Conservation (phyloP, 2,797 vertebrate genomes). For the Echiichthys vipera region DNA sequence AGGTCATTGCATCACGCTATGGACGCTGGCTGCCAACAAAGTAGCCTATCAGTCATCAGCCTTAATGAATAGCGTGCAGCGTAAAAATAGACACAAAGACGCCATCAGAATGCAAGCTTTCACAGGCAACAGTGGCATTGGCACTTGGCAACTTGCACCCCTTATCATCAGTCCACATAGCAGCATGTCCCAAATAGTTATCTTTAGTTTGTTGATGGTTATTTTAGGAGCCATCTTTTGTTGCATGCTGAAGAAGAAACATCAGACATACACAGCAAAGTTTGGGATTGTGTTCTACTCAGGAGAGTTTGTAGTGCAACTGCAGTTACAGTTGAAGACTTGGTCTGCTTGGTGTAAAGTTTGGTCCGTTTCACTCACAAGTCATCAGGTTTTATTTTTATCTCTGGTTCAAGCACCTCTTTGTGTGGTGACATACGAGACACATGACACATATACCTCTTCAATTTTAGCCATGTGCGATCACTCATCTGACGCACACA, state of each 20-base stretch:
- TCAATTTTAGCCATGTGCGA: not conserved
- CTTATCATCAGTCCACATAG: constrained; percentile 71
- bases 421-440: not conserved
- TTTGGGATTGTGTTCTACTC: not conserved
- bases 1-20: constrained; percentile 78
- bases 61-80: constrained; percentile 76
- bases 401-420: not conserved
- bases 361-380: not conserved
- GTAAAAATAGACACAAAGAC: constrained; percentile 81
- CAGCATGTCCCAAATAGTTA: constrained; percentile 48
- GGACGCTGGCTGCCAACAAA: constrained; percentile 76
- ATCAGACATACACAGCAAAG: constrained; percentile 8
- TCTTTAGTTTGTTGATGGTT: constrained; percentile 55
- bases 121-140: constrained; percentile 64
- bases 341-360: not conserved
- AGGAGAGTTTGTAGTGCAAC: not conserved
- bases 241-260: constrained; percentile 26
- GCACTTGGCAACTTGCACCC: constrained; percentile 58
- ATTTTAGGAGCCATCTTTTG: constrained; percentile 50
- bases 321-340: not conserved
- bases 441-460: not conserved
- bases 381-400: not conserved
- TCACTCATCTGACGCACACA: not conserved
- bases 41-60: constrained; percentile 81
- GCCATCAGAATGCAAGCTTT: constrained; percentile 69